Conservation (phyloP, 2,888 invertebrate genomes). For the Heteromyza rotundicornis region DNA sequence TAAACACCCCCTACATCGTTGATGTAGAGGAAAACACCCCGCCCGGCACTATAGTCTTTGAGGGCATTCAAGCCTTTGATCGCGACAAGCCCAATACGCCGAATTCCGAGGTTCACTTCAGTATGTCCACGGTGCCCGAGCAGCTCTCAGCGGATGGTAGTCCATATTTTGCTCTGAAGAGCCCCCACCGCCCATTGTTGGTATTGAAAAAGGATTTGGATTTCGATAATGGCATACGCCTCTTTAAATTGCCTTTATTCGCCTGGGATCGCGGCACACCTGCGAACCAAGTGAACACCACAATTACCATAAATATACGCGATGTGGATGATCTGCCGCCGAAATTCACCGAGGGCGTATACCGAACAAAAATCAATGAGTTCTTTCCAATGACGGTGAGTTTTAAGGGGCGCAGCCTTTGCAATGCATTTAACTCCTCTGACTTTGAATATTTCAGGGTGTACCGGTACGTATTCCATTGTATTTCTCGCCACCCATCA, state of each 20-base stretch:
- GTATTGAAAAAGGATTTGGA: slow-evolving; percentile 77
- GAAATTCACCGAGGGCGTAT: slow-evolving; percentile 80
- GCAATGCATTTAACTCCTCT: background rate
- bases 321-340: slow-evolving; percentile 85
- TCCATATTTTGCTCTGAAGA: slow-evolving; percentile 74
- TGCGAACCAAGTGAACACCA: slow-evolving; percentile 74
- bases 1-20: slow-evolving; percentile 79
- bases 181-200: slow-evolving; percentile 78
- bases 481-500: slow-evolving; percentile 74
- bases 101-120: slow-evolving; percentile 85
- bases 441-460: slow-evolving; percentile 69
- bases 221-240: slow-evolving; percentile 80
- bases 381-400: slow-evolving; percentile 81
- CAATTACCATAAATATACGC: slow-evolving; percentile 72
- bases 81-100: slow-evolving; percentile 87
- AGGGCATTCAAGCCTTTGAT: slow-evolving; percentile 80
- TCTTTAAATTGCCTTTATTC: slow-evolving; percentile 75
- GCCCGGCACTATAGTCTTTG: slow-evolving; percentile 77
- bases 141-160: slow-evolving; percentile 55
- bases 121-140: slow-evolving; percentile 70
- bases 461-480: slow-evolving; percentile 75
- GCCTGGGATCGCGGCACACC: slow-evolving; percentile 86
- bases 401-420: background rate
- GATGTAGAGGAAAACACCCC: slow-evolving; percentile 83
- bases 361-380: slow-evolving; percentile 81